A percentile compares a stretch with the other conserved stretches of the same genome.
Evolutionary conservation across 2,888 invertebrate genomes (phyloP).

Genomic region (Mythimna lalbum): DNA sequence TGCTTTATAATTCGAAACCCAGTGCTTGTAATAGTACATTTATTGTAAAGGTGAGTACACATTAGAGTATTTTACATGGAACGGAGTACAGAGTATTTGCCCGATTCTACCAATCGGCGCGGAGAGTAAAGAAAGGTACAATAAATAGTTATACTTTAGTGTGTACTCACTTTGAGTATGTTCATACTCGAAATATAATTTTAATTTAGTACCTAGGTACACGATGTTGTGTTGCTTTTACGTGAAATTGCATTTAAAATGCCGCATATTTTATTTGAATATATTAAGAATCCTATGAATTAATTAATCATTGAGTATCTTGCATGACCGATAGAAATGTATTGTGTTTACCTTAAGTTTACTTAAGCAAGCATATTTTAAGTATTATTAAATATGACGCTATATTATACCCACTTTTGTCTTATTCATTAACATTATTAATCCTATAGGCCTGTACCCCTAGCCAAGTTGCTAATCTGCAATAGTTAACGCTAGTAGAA

Average conservation of each 20-base stretch:
- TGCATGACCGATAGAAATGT: conserved; percentile 19
- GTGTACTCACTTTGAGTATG: conserved; percentile 19
- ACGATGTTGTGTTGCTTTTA: conserved; percentile 36
- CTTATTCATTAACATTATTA: conserved; percentile 9
- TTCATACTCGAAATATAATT: conserved; percentile 15
- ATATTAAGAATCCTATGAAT: conserved; percentile 27
- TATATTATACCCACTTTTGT: conserved; percentile 27
- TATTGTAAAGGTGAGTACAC: conserved; percentile 3
- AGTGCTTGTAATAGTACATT: conserved; percentile 41
- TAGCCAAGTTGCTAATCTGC: no score
- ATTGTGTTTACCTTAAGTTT: conserved; percentile 43
- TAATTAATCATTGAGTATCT: conserved; percentile 30
- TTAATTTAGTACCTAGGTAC: conserved; percentile 20
- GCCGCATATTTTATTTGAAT: conserved; percentile 24
- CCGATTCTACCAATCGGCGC: not conserved
- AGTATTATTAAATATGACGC: conserved; percentile 41
- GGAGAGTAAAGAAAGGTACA: not conserved
- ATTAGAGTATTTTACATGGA: conserved; percentile 15
- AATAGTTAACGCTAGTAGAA: no score
- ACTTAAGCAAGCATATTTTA: conserved; percentile 30
- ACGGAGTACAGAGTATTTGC: not conserved
- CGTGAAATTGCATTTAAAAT: conserved; percentile 52
- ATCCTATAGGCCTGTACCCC: no score
- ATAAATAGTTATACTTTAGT: not conserved
- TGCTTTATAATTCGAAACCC: conserved; percentile 49